Percentiles rank a stretch among this genome's conserved stretches.
phyloP scores from a whole-genome alignment of 2,888 invertebrate species.

The Tetramorium bicarinatum region DNA sequence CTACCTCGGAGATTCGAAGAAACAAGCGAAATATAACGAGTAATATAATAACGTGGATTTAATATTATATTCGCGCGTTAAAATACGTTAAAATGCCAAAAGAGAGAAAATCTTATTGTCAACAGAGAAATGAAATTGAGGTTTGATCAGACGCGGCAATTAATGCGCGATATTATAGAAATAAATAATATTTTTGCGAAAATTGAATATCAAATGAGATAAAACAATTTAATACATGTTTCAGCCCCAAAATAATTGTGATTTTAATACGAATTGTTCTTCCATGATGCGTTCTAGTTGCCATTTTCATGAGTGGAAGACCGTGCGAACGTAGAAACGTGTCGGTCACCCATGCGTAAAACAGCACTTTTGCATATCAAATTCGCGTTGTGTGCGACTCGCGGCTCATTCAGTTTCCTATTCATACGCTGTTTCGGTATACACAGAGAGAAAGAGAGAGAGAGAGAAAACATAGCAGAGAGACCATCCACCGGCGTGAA shows the following conservation, averaged over 20 bases:
- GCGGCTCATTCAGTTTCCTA: conserved; percentile 50
- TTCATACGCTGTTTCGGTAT: conserved; percentile 32
- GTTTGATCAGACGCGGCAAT: background rate
- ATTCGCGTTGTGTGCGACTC: conserved; percentile 42
- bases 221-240: background rate
- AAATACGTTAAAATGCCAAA: background rate
- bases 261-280: conserved; percentile 36
- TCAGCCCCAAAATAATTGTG: background rate
- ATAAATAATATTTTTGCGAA: background rate
- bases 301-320: conserved; percentile 8
- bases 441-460: background rate
- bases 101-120: background rate
- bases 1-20: conserved; percentile 25
- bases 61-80: background rate
- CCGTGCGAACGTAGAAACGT: conserved; percentile 28
- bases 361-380: conserved; percentile 57
- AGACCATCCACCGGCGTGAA: conserved; percentile 42
- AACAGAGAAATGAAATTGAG: background rate
- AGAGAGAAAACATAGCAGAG: background rate
- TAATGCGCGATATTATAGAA: background rate
- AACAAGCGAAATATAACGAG: background rate
- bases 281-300: background rate
- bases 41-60: conserved; percentile 2
- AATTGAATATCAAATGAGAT: conserved; percentile 2
- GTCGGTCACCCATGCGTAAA: conserved; percentile 25